Evolutionary conservation across 2,113 vertebrate species (phyloP), one percentile per base, ranked within the genome.

Genomic region (Cochlearius cochlearius): DNA sequence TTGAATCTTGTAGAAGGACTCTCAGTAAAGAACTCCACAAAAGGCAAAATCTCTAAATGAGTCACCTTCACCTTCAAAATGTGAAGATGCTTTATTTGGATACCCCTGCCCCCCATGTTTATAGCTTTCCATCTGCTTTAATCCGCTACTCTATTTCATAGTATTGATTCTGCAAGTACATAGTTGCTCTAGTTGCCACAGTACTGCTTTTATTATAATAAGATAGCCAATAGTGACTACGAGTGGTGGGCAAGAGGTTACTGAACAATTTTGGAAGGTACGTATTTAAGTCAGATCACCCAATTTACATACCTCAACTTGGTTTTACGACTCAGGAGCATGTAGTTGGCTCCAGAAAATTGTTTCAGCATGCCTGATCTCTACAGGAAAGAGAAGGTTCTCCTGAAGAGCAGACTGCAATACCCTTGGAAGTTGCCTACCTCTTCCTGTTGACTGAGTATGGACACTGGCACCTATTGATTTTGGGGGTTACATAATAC

Each of bases 21-120:
- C 41, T 43, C 41, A 43, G 45, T 47, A 20, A 19, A 47, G 45
- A 43, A 87, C 15, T 80, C 41, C 32, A 68, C 53, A 85, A 83
- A 92, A 85, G 29, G 16, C 19, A 85, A 94, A 81, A 60, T 85
- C 43, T 81, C 60, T 72, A 38, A 84, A 67, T 87, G 41, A 92
- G 69, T 75, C 73, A 84, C 26, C 43, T 87, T 77, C 22, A 73
- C 34, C 58, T 87, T 94, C 39, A 85, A 87, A 94, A 91, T 85
- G 25, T 94, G 80, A 96, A 85, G 74, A 73, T 78, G 36, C 60
- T 84, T 92, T 87, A 58, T 90, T 86, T 93, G 41, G 71, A 73
- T 75, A 52, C 11, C 34, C 20, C 23, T 77, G 53, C 12, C 36
- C 10, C 56, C 27, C 23, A 34, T 39, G 39, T 78, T 94, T 82